A percentile compares a stretch with the other conserved stretches of the same genome.
These are phyloP conservation scores for Eremobia ochroleuca DNA, from an alignment of 2,888 invertebrate species.

Conservation along the genomic window DNA sequence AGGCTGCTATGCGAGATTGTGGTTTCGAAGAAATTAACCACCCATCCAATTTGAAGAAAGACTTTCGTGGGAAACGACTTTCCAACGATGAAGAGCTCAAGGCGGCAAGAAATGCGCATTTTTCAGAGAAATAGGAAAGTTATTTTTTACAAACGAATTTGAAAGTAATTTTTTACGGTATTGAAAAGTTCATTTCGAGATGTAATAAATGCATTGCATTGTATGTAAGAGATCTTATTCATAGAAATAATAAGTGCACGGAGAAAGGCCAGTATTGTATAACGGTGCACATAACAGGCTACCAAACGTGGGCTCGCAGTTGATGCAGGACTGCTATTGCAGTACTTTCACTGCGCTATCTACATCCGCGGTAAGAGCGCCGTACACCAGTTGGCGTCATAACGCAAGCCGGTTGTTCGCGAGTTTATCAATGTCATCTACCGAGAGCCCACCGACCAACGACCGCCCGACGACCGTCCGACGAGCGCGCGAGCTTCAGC, in stretches of 20 bases:
- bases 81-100: too few relatives aligned
- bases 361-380: slow-evolving; percentile 20
- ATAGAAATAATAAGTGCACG: neutral
- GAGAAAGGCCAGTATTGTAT: slow-evolving; percentile 37
- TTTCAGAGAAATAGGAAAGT: too few relatives aligned
- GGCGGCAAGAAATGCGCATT: too few relatives aligned
- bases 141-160: too few relatives aligned
- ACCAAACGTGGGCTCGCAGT: neutral
- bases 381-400: slow-evolving; percentile 25
- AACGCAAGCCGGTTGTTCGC: slow-evolving; percentile 19
- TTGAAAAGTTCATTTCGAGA: too few relatives aligned
- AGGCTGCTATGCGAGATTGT: too few relatives aligned
- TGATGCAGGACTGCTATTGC: slow-evolving; percentile 27
- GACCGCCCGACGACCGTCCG: neutral
- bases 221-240: neutral
- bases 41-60: too few relatives aligned
- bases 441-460: neutral
- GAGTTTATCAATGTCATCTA: slow-evolving; percentile 23
- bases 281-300: neutral
- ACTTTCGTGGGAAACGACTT: too few relatives aligned
- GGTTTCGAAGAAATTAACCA: too few relatives aligned
- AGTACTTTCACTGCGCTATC: slow-evolving; percentile 52
- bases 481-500: too few relatives aligned
- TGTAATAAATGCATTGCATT: too few relatives aligned
- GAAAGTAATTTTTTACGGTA: too few relatives aligned